Evolutionary conservation across 2,113 vertebrate genomes (phyloP).

Genomic region (Corydoras maculifer): DNA sequence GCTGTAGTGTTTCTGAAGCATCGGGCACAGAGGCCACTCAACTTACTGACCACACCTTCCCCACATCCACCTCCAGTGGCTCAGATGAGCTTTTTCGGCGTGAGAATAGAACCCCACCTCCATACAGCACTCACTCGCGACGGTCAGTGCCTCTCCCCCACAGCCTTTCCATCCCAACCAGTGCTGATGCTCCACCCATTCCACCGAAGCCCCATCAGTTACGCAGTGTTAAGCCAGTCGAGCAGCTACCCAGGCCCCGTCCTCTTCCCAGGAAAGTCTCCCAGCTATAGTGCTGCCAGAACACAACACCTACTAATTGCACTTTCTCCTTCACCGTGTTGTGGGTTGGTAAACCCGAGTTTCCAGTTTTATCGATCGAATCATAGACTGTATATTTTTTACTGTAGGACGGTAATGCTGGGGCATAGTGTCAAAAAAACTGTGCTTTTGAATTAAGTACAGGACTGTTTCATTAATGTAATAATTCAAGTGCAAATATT

Average conservation of each 20-base stretch:
- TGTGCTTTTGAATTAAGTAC: constrained; percentile 9
- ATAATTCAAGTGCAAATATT: constrained; percentile 56
- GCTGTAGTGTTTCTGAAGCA: constrained; percentile 90
- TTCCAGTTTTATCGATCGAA: constrained; percentile 11
- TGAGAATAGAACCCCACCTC: constrained; percentile 90
- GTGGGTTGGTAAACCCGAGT: constrained; percentile 16
- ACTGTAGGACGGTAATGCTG: constrained; percentile 6
- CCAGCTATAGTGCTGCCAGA: constrained; percentile 75
- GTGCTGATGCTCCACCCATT: constrained; percentile 78
- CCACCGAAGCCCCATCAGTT: constrained; percentile 87
- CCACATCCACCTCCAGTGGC: constrained; percentile 66
- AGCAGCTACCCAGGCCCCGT: constrained; percentile 76
- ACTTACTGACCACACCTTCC: constrained; percentile 60
- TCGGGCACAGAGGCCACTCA: constrained; percentile 80
- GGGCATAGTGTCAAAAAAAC: constrained; percentile 30
- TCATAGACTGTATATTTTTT: constrained; percentile 27
- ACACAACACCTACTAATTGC: constrained; percentile 23
- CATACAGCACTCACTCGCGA: constrained; percentile 86
- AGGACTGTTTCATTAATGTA: constrained; percentile 45
- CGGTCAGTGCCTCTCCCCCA: constrained; percentile 87
- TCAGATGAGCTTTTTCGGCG: constrained; percentile 80
- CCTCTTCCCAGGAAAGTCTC: constrained; percentile 94
- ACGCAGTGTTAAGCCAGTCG: constrained; percentile 73
- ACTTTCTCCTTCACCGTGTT: constrained; percentile 30
- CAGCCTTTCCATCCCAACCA: constrained; percentile 80